Evolutionary conservation across 2,797 vertebrate genomes (phyloP), one percentile per base, ranked within the genome.

Genomic region (Periophthalmus magnuspinnatus): DNA sequence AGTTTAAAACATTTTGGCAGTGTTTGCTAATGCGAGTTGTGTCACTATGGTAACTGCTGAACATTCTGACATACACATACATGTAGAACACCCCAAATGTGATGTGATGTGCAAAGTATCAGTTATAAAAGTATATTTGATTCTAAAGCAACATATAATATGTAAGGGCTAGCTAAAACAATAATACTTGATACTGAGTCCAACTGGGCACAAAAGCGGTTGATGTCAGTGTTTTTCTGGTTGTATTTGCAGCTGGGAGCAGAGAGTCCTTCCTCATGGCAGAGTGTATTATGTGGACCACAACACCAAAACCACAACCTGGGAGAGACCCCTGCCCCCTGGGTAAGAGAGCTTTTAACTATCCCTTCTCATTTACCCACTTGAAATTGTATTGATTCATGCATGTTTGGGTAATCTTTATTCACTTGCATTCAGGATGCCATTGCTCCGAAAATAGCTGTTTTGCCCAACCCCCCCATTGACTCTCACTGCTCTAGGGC

Each of bases 281-380:
- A 91, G 97, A 79, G 95, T 99, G 61, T 99, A 98, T 88, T 99
- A 98, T 60, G 97, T 99, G 2, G 97, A 99, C 88, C 97, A 99
- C 89, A 99, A 99, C 90, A 98, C 96, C 82, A 99, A 98, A 93
- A 99, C 96, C 77, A 99, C 97, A 63, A 98, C 97, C 57, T 99
- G 97, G 97, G 97, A 99, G 89, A 94, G 97, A 76, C 97, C 97
- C 2, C 96, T 99, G 79, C 97, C 97, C 22, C 95, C 95, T 0
- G 97, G 97, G 97, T 99, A 93, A 84, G 94, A 41, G 38, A 45
- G 1, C 41, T 14, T 21, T 52, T 52, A 52, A 55, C 21, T 1
- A 0, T 22, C 21, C 21, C 21, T 55, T 55, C 52, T 55, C 52
- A 55, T 55, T 55, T 55, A 11, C 21, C 52, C 21, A 13, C 21